Conservation (phyloP, 1,140 invertebrate species). For the Eubasilissa regina region DNA sequence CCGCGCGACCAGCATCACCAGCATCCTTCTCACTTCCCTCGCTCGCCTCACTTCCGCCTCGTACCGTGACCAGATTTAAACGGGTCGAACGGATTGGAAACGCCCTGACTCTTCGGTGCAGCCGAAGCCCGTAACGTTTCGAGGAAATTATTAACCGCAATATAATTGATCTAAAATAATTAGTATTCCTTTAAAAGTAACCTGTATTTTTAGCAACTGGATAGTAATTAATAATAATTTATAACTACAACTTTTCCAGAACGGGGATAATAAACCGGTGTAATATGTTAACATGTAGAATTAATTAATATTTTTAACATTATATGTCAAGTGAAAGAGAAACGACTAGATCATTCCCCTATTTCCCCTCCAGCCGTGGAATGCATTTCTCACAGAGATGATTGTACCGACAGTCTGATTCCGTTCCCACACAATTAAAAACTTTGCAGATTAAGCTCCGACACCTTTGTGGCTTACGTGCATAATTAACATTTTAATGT, state of each 20-base stretch:
- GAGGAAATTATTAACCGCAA: no score
- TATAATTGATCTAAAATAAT: no score
- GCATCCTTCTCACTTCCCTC: constrained; percentile 14
- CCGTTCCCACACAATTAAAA: constrained; percentile 33
- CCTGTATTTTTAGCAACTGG: no score
- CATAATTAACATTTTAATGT: constrained; percentile 32
- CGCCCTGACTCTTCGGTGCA: background rate
- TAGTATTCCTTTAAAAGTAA: no score
- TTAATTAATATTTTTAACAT: no score
- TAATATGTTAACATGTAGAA: no score
- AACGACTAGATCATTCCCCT: background rate
- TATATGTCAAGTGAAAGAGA: constrained; percentile 19
- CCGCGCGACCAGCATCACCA: background rate
- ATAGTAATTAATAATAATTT: no score
- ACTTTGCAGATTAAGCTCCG: background rate
- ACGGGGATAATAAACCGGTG: no score
- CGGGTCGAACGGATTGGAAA: background rate
- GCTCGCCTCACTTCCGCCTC: constrained; percentile 3
- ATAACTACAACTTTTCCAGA: no score
- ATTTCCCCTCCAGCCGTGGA: background rate
- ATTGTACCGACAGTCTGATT: background rate
- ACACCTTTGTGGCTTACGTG: constrained; percentile 13
- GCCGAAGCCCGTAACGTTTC: background rate
- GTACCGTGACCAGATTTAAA: constrained; percentile 24
- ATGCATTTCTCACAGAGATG: constrained; percentile 28